phyloP scores from a whole-genome alignment of 2,113 vertebrate species.

The Gobiocypris rarus region DNA sequence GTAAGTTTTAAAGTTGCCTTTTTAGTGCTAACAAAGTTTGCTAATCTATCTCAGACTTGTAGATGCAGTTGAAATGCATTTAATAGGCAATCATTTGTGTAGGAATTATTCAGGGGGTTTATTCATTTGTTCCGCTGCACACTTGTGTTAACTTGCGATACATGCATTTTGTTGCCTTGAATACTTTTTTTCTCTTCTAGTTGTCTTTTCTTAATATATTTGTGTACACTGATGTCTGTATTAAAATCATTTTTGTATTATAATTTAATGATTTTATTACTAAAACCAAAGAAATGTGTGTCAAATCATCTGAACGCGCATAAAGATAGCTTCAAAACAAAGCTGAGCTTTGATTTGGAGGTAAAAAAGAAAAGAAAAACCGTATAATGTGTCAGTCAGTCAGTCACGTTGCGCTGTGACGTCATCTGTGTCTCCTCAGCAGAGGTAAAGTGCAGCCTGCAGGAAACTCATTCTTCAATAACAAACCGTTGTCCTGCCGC shows the following conservation, averaged over 20 bases:
- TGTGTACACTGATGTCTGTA: not conserved
- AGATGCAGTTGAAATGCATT: not conserved
- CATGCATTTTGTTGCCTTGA: not conserved
- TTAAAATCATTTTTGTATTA: not conserved
- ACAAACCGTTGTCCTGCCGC: not conserved
- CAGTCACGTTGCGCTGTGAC: not conserved
- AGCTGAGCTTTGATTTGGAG: not conserved
- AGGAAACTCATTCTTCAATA: not conserved
- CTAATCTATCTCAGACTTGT: not conserved
- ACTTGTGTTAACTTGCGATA: too few species aligned
- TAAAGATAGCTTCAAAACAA: not conserved
- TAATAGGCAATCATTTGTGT: not conserved
- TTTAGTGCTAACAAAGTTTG: not conserved
- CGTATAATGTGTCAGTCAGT: not conserved
- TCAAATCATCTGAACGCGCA: not conserved
- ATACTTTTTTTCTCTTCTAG: not conserved
- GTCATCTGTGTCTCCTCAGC: slow-evolving; percentile 13
- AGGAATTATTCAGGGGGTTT: not conserved
- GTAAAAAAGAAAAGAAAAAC: not conserved
- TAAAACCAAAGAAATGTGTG: not conserved
- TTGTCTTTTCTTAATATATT: not conserved
- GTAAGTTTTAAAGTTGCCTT: not conserved
- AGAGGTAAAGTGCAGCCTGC: slow-evolving; percentile 7
- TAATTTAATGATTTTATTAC: not conserved
- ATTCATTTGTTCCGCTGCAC: not conserved